Conservation (phyloP, 2,113 vertebrate species). For the Toxotes chatareus region DNA sequence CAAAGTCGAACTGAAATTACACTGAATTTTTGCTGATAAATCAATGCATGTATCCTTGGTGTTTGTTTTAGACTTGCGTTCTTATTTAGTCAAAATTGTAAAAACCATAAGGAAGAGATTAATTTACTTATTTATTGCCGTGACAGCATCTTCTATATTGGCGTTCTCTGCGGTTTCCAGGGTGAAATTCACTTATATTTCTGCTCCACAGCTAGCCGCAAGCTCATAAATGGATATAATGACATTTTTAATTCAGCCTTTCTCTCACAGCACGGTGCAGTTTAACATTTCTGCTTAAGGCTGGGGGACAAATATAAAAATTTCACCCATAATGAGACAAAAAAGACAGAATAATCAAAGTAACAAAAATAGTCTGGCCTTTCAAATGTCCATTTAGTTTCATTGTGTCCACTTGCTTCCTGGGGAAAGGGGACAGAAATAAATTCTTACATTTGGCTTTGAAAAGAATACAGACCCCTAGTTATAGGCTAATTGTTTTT, state of each 20-base stretch:
- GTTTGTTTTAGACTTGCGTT: not conserved
- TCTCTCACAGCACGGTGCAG: not conserved
- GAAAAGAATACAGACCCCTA: not conserved
- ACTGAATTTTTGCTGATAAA: not conserved
- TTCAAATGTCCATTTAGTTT: constrained; percentile 11
- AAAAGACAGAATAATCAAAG: constrained; percentile 4
- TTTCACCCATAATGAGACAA: not conserved
- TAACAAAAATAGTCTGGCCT: not conserved
- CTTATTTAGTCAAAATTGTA: not conserved
- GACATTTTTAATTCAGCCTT: constrained; percentile 32
- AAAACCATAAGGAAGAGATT: not conserved
- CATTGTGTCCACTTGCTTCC: not conserved
- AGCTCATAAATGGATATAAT: constrained; percentile 14
- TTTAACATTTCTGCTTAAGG: constrained; percentile 17
- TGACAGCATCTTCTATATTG: not conserved
- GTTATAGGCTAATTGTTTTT: not conserved
- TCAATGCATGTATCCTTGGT: not conserved
- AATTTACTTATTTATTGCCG: not conserved
- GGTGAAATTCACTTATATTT: constrained; percentile 12
- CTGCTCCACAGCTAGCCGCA: not conserved
- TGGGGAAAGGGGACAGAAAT: not conserved
- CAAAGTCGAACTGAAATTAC: not conserved
- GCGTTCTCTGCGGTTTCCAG: not conserved
- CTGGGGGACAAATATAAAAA: constrained; percentile 11
- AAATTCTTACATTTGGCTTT: not conserved